Base-by-base conservation (phyloP, 2,113 vertebrate genomes). In the Xenus cinereus region DNA sequence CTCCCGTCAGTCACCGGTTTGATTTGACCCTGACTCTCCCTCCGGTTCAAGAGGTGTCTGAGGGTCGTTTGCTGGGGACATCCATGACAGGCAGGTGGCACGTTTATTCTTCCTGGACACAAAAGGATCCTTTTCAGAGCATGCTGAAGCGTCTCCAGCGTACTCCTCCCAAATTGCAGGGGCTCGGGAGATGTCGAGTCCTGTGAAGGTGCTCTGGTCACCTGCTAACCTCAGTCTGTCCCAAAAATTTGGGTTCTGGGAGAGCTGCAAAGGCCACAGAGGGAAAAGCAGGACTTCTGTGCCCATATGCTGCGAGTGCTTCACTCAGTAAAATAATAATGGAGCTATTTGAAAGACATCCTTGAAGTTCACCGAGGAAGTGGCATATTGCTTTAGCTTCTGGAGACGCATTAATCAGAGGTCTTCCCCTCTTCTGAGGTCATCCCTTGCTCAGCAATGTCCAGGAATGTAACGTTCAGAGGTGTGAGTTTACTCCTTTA, bases 221-320 rank as follows among this genome's bases (percentile, higher is more conserved):
- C 8, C 35, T 64, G 8, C 32, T 71, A 8, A 24, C 2, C 5
- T 37, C 37, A 76, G 16, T 33, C 27, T 43, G 22, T 27, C 17
- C 32, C 21, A 22, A 64, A 22, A 45, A 5, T 3, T 6, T 19
- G 35, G 26, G 8, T 11, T 67, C 35, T 46, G 30, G 46, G 10
- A 66, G 28, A 48, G 12, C 26, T 76, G 18, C 1, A 3, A 82
- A 83, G 21, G 35, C n/a, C 26, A 48, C 18, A 24, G 73, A 59
- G 22, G 32, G 14, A 27, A 77, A 77, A 71, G 17, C 75, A 3
- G 1, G 1, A 12, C 66, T 76, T 62, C n/a, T 37, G 28, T 60
- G 12, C 13, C 30, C 57, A 13, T 0, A 0, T 48, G 4, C 33
- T 84, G 6, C 24, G 23, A 79, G 46, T 1, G 2, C 7, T 69